Base-by-base conservation (phyloP, 2,888 invertebrate genomes). In the Mimas tiliae region DNA sequence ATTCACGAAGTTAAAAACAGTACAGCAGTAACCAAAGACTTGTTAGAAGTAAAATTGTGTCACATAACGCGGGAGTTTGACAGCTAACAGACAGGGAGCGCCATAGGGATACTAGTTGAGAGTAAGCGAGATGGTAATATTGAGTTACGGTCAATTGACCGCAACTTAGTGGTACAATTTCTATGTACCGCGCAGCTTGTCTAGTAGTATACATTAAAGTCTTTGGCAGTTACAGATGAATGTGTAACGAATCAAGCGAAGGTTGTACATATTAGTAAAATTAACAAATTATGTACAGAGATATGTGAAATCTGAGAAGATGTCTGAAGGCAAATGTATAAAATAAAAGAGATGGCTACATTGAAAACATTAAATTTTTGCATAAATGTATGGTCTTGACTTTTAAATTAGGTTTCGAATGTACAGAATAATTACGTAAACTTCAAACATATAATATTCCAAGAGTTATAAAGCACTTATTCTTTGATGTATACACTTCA, bases 221-320 rank as follows among this genome's bases (percentile, higher is more conserved):
- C n/a, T n/a, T n/a, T n/a, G n/a, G n/a, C n/a, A n/a, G n/a, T n/a
- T n/a, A n/a, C n/a, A n/a, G n/a, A n/a, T 72, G 58, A 73, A 73
- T 68, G 69, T 72, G 69, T 67, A 73, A 74, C 74, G 58, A 75
- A 79, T 77, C 67, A 34, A 34, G 34, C 19, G 77, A 78, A 77
- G 77, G 77, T 68, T 75, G 47, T 64, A 8, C 65, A 55, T 65
- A 63, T 58, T 68, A 62, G 71, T 73, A 74, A 77, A 72, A 74
- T 74, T 71, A 71, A 74, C 66, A 67, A 68, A 52, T 64, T 62
- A 70, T 70, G 76, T 68, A 63, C 16, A 65, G 63, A 62, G 62
- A 68, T 68, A 68, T 27, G 1, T 68, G 38, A 47, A 62, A 50
- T 50, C 48, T 45, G 21, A 33, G 51, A 21, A 65, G 55, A 63